Evolutionary conservation across 2,113 vertebrate genomes (phyloP).

Genomic region (Kobus ellipsiprymnus): DNA sequence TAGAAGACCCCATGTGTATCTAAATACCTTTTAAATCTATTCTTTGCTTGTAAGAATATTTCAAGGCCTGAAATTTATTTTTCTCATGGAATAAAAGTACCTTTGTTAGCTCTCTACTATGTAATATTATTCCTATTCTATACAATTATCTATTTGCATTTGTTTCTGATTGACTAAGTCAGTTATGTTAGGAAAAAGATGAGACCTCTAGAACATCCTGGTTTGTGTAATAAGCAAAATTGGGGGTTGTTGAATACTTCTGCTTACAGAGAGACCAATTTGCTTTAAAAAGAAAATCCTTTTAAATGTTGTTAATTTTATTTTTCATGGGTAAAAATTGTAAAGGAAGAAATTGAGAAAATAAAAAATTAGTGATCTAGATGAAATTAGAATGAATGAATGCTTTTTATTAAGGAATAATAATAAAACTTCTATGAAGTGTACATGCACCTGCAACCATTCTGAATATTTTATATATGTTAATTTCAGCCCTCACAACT

Average conservation of each 20-base stretch:
- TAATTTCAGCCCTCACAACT: not conserved
- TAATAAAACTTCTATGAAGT: not conserved
- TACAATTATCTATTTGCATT: not conserved
- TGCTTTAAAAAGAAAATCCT: not conserved
- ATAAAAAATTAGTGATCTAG: not conserved
- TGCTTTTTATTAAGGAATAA: not conserved
- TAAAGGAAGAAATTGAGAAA: not conserved
- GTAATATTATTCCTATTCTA: not conserved
- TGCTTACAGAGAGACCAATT: not conserved
- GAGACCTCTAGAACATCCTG: not conserved
- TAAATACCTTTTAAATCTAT: slow-evolving; percentile 15
- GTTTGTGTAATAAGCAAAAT: slow-evolving; percentile 3
- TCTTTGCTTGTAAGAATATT: not conserved
- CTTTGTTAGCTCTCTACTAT: not conserved
- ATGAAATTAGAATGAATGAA: slow-evolving; percentile 14
- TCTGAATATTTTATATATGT: not conserved
- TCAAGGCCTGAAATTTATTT: slow-evolving; percentile 19
- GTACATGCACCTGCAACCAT: not conserved
- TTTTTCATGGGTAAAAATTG: not conserved
- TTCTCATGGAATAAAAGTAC: not conserved
- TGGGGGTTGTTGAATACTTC: not conserved
- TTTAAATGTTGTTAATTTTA: not conserved
- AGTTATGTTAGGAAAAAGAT: not conserved
- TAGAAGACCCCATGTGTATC: not conserved
- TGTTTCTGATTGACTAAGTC: not conserved